These are phyloP conservation scores for Parapsyche elsis DNA, from an alignment of 1,140 invertebrate species.

Conservation along the genomic window DNA sequence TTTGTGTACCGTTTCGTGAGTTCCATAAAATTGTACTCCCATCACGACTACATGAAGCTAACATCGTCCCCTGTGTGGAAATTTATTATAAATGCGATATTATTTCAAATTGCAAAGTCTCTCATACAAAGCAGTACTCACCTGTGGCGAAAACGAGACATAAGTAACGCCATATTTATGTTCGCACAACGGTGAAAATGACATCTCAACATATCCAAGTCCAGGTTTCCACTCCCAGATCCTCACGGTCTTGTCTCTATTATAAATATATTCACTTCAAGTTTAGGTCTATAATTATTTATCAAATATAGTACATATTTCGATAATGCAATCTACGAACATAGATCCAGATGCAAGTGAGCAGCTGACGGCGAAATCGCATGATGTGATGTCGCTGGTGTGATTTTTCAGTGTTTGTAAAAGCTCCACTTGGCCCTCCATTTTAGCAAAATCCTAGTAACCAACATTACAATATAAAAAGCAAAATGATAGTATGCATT, in stretches of 20 bases:
- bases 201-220: slow-evolving; percentile 68
- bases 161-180: slow-evolving; percentile 77
- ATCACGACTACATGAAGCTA: slow-evolving; percentile 79
- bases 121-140: neutral
- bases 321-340: slow-evolving; percentile 59
- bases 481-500: no score
- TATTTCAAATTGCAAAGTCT: no score
- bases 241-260: slow-evolving; percentile 74
- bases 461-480: no score
- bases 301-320: neutral
- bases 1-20: slow-evolving; percentile 71
- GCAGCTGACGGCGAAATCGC: slow-evolving; percentile 72
- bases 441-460: neutral
- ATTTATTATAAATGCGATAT: neutral
- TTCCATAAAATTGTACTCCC: slow-evolving; percentile 80
- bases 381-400: slow-evolving; percentile 74
- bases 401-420: slow-evolving; percentile 70
- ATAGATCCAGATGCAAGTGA: slow-evolving; percentile 72
- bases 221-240: slow-evolving; percentile 73
- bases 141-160: slow-evolving; percentile 74
- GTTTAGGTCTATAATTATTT: neutral
- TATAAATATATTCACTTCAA: slow-evolving; percentile 24
- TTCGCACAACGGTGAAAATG: slow-evolving; percentile 70
- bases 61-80: slow-evolving; percentile 71
- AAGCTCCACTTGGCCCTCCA: slow-evolving; percentile 33